Evolutionary conservation across 1,140 invertebrate genomes (phyloP).

Genomic region (Drosophila guanche): DNA sequence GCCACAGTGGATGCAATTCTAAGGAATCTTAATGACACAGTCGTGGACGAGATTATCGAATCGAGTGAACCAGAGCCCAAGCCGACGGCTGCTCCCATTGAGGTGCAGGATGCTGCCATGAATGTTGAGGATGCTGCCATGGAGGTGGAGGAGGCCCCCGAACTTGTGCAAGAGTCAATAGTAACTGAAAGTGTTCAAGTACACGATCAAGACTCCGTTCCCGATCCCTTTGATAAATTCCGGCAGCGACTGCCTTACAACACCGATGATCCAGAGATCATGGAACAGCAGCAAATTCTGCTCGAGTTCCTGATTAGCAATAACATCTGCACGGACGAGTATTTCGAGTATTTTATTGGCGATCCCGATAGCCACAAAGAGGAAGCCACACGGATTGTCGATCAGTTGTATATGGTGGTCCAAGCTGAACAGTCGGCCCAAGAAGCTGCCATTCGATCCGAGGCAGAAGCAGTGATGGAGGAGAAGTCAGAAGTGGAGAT

Average conservation of each 20-base stretch:
- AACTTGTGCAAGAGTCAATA: not conserved
- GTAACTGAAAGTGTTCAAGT: not conserved
- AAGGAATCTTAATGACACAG: slow-evolving; percentile 67
- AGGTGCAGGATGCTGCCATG: slow-evolving; percentile 5
- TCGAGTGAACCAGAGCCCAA: slow-evolving; percentile 3
- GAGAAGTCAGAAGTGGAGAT: not conserved
- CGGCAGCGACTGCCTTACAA: slow-evolving; percentile 68
- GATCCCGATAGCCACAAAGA: slow-evolving; percentile 78
- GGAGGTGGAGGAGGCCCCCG: slow-evolving; percentile 7
- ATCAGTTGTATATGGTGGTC: slow-evolving; percentile 63
- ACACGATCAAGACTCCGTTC: not conserved
- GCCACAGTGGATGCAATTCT: slow-evolving; percentile 77
- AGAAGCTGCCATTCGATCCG: no score
- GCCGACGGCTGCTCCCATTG: slow-evolving; percentile 10
- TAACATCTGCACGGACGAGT: slow-evolving; percentile 75
- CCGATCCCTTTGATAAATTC: slow-evolving; percentile 55
- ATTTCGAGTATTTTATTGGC: slow-evolving; percentile 78
- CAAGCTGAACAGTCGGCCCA: slow-evolving; percentile 51
- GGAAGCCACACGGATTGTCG: slow-evolving; percentile 69
- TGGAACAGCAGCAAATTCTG: slow-evolving; percentile 70
- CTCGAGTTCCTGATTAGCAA: slow-evolving; percentile 77
- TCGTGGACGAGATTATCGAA: slow-evolving; percentile 65
- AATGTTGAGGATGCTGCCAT: slow-evolving; percentile 17
- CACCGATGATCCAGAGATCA: slow-evolving; percentile 60
- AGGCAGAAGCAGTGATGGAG: not conserved